Evolutionary conservation across 2,888 invertebrate species (phyloP), one percentile per base, ranked within the genome.

Genomic region (Galerucella pusilla): DNA sequence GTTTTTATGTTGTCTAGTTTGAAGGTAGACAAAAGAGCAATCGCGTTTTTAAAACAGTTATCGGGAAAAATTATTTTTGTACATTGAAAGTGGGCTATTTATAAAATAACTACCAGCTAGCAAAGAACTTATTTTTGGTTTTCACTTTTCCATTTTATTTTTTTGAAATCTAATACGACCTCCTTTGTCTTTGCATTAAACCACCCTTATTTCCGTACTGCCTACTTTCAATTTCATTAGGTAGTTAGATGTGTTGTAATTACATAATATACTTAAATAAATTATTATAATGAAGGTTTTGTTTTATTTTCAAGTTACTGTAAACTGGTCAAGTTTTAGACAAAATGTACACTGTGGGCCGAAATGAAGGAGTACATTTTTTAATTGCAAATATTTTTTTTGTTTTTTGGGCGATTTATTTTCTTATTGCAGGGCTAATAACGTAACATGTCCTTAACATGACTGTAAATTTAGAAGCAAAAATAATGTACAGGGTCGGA

Each of bases 221-320:
- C 81, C 79, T 82, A 82, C 80, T 79, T 78, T 78, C 70, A 75
- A 75, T 72, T 78, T 61, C 35, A 45, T 76, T 81, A 79, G 83
- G 82, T 83, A 83, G 82, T 83, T 85, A 80, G 82, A 83, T 85
- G 85, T 86, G 85, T 85, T 86, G 84, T 83, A 83, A 84, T 83
- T 84, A 83, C 81, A 81, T 83, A 35, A 4, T 28, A 85, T 84
- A 85, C 84, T 83, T 85, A 65, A 86, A 85, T 86, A 86, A 86
- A 85, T 86, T 86, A 86, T 86, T 85, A 75, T 54, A 68, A 69
- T 70, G 45, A 65, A 52, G 20, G 20, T 20, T 61, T 60, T 70
- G 52, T 61, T 25, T 63, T 70, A 9, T 67, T 61, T 28, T 49
- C 6, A 49, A 12, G 35, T 35, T 35, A 35, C 35, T 6, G 6